Conservation (phyloP, 2,797 vertebrate species). For the Cirrhinus molitorella region DNA sequence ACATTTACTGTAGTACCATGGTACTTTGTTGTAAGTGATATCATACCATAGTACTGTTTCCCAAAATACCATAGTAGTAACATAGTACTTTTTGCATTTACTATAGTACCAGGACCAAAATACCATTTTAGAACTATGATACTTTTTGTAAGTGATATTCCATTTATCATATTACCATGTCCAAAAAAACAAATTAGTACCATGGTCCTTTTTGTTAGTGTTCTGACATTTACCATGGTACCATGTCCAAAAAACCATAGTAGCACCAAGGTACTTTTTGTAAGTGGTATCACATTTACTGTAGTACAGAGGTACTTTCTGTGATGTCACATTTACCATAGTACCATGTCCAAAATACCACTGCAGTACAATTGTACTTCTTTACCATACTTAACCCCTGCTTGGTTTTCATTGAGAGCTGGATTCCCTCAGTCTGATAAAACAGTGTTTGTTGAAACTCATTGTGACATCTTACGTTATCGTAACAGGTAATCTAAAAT, state of each 20-base stretch:
- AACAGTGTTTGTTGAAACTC: conserved; percentile 5
- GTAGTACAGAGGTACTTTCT: no score
- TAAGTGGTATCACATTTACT: neutral
- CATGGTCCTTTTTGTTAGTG: neutral
- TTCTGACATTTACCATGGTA: neutral
- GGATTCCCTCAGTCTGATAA: conserved; percentile 38
- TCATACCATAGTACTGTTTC: neutral
- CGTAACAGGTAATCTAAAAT: conserved; percentile 44
- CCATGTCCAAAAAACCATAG: neutral
- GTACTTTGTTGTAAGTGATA: neutral
- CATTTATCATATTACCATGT: neutral
- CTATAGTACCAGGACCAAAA: neutral
- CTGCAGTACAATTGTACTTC: no score
- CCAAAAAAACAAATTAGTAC: no score
- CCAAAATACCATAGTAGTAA: neutral
- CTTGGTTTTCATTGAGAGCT: conserved; percentile 37
- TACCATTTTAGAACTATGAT: no score
- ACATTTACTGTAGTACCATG: neutral
- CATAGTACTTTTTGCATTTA: neutral
- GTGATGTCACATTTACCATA: neutral
- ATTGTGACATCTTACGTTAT: conserved; percentile 9
- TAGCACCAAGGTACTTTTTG: neutral
- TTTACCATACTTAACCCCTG: no score
- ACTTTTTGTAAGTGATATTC: no score
- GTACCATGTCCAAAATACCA: no score